Evolutionary conservation across 2,888 invertebrate genomes (phyloP).

Genomic region (Carcina quercana): DNA sequence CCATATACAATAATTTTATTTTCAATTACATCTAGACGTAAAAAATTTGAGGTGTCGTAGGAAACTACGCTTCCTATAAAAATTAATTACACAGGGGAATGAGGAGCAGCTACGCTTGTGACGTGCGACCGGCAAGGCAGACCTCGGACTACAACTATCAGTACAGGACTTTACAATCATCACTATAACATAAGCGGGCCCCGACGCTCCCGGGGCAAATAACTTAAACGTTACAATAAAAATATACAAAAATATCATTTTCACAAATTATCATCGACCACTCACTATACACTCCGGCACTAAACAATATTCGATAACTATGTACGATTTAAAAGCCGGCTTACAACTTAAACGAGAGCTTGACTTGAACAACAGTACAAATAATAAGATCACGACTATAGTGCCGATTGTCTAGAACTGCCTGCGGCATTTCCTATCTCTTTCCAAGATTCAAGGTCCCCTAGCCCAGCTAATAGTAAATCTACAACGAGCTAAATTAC

Average conservation of each 20-base stretch:
- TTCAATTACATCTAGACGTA: constrained; percentile 74
- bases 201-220: constrained; percentile 38
- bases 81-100: constrained; percentile 71
- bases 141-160: constrained; percentile 69
- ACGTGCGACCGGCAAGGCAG: constrained; percentile 68
- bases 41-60: constrained; percentile 72
- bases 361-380: constrained; percentile 64
- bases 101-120: constrained; percentile 70
- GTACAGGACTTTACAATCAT: constrained; percentile 72
- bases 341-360: constrained; percentile 71
- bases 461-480: constrained; percentile 73
- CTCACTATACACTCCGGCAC: constrained; percentile 70
- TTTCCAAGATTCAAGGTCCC: constrained; percentile 71
- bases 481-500: constrained; percentile 70
- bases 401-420: constrained; percentile 74
- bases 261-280: constrained; percentile 70
- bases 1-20: constrained; percentile 76
- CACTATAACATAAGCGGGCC: constrained; percentile 56
- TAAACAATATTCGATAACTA: constrained; percentile 67
- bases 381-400: constrained; percentile 69
- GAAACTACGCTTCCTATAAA: constrained; percentile 73
- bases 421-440: constrained; percentile 61
- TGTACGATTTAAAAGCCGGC: constrained; percentile 68
- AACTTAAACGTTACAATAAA: constrained; percentile 69
- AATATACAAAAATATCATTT: constrained; percentile 75